Conservation (phyloP, 2,113 vertebrate species). For the Theristicus caerulescens region DNA sequence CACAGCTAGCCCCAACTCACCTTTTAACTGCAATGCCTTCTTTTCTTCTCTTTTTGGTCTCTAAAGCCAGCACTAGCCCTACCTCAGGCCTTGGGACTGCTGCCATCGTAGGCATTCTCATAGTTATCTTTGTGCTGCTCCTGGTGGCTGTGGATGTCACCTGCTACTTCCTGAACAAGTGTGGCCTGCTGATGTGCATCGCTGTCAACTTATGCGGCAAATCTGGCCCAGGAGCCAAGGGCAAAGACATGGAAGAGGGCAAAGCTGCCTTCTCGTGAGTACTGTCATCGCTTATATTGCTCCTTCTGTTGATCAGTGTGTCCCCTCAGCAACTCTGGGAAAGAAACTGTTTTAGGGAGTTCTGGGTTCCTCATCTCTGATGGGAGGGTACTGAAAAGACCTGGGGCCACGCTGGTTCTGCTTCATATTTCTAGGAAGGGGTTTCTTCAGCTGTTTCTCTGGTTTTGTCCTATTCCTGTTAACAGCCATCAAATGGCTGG, state of each 20-base stretch:
- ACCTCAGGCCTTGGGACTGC: slow-evolving; percentile 84
- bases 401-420: background rate
- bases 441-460: background rate
- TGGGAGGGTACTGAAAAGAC: background rate
- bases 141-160: slow-evolving; percentile 93
- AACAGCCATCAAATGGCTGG: background rate
- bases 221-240: slow-evolving; percentile 86
- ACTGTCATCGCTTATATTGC: background rate
- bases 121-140: slow-evolving; percentile 89
- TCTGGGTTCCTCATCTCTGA: fast-evolving
- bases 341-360: fast-evolving
- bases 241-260: slow-evolving; percentile 91
- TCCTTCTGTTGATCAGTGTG: background rate
- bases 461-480: fast-evolving
- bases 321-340: background rate
- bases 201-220: slow-evolving; percentile 95
- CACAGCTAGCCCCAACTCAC: fast-evolving
- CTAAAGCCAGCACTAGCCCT: slow-evolving; percentile 79
- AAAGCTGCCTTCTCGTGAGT: slow-evolving; percentile 96
- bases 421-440: background rate
- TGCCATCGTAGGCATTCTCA: slow-evolving; percentile 91
- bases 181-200: slow-evolving; percentile 97
- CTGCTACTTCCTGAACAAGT: slow-evolving; percentile 98
- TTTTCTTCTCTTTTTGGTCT: slow-evolving; percentile 27
- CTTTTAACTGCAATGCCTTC: background rate